Evolutionary conservation across 2,888 invertebrate genomes (phyloP).

Genomic region (Cheilosia soror): DNA sequence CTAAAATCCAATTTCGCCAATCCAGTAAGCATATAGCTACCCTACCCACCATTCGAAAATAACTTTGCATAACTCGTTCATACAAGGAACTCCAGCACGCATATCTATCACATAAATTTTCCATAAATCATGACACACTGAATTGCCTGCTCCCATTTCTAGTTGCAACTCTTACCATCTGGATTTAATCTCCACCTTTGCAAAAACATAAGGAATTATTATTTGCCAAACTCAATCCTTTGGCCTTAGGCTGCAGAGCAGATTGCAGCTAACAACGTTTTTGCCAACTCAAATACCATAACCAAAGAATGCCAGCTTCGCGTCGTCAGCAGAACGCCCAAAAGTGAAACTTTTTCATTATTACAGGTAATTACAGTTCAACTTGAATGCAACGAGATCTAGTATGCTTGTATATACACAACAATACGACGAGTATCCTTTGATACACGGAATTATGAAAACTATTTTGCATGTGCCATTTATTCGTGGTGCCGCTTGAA

Average conservation of each 20-base stretch:
- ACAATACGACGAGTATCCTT: constrained; percentile 1
- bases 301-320: constrained; percentile 13
- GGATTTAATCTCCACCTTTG: constrained; percentile 7
- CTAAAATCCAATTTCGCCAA: too few species aligned
- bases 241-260: background rate
- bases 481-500: constrained; percentile 45
- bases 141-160: constrained; percentile 41
- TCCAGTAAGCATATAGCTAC: too few species aligned
- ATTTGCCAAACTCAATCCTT: constrained; percentile 16
- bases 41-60: too few species aligned
- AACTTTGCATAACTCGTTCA: background rate
- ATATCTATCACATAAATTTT: constrained; percentile 32
- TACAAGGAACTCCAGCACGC: constrained; percentile 29
- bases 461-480: constrained; percentile 61
- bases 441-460: constrained; percentile 55
- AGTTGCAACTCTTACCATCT: constrained; percentile 1
- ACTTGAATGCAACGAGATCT: constrained; percentile 47
- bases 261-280: constrained; percentile 10
- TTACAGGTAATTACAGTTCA: constrained; percentile 61
- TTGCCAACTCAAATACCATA: constrained; percentile 41
- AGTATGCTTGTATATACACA: constrained; percentile 32
- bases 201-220: constrained; percentile 5
- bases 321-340: constrained; percentile 22
- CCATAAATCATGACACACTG: constrained; percentile 52
- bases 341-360: constrained; percentile 61